Percentiles rank a stretch among this genome's conserved stretches.
Conservation (phyloP, 2,797 vertebrate genomes). For the Myotis pilosus region DNA sequence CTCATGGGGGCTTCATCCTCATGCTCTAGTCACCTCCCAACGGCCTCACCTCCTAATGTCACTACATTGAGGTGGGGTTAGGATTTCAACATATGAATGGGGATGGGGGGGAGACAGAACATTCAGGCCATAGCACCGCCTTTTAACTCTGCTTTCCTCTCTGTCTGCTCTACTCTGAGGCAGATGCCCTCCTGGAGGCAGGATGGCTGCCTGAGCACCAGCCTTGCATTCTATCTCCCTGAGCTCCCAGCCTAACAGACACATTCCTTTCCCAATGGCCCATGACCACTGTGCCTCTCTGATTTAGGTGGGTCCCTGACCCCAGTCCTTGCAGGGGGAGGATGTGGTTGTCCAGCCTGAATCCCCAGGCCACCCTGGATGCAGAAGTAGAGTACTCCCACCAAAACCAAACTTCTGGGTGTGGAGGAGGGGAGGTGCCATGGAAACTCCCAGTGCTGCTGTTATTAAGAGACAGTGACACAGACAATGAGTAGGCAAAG, state of each 20-base stretch:
- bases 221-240: neutral
- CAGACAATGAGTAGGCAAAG: too few relatives aligned
- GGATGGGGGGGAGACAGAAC: accelerated
- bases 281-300: neutral
- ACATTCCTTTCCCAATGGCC: neutral
- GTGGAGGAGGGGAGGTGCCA: neutral
- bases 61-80: neutral
- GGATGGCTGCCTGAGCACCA: neutral
- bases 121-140: neutral
- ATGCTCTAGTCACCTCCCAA: neutral
- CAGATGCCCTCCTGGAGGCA: neutral
- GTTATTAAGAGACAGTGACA: neutral
- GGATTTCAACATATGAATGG: neutral
- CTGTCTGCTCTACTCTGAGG: neutral
- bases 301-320: neutral
- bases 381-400: neutral
- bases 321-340: neutral
- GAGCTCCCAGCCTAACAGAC: neutral
- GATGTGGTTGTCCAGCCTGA: neutral
- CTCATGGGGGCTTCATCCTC: neutral
- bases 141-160: neutral
- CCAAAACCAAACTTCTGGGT: neutral
- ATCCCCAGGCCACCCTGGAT: neutral
- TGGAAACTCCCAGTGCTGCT: neutral
- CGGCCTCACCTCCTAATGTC: neutral